Conservation (phyloP, 1,140 invertebrate species). For the Zaprionus nigranus region DNA sequence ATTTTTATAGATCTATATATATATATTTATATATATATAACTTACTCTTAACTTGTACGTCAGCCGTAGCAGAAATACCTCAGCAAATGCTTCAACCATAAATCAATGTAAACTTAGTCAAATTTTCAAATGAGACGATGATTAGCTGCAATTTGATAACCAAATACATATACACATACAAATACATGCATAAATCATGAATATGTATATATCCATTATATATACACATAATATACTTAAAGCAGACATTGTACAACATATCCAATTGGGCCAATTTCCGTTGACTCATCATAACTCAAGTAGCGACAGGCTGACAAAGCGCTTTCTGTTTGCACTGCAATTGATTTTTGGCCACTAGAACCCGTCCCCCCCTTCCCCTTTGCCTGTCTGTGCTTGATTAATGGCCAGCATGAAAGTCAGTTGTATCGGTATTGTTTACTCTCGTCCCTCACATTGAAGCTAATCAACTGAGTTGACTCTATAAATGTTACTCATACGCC, state of each 20-base stretch:
- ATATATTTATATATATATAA: constrained; percentile 44
- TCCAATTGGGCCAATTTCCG: constrained; percentile 46
- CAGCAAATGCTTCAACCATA: constrained; percentile 47
- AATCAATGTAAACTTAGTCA: constrained; percentile 67
- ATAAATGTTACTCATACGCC: constrained; percentile 30
- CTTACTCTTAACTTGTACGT: constrained; percentile 39
- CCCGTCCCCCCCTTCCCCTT: not conserved
- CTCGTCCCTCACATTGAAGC: not conserved
- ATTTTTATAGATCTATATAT: constrained; percentile 74
- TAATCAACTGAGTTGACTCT: constrained; percentile 22
- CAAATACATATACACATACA: constrained; percentile 40
- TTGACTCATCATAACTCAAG: constrained; percentile 73
- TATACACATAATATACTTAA: constrained; percentile 14
- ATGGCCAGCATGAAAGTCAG: constrained; percentile 41
- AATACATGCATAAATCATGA: constrained; percentile 24
- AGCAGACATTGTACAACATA: constrained; percentile 47
- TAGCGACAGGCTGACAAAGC: constrained; percentile 63
- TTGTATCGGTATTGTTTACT: constrained; percentile 6
- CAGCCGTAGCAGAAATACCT: constrained; percentile 42
- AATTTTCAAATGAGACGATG: constrained; percentile 49
- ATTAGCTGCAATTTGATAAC: constrained; percentile 61
- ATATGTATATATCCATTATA: constrained; percentile 30
- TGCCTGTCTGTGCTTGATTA: constrained; percentile 23
- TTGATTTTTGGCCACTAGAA: constrained; percentile 64
- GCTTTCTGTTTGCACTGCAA: constrained; percentile 41